Evolutionary conservation across 2,888 invertebrate genomes (phyloP), one percentile per base, ranked within the genome.

Genomic region (Ormyrus pomaceus): DNA sequence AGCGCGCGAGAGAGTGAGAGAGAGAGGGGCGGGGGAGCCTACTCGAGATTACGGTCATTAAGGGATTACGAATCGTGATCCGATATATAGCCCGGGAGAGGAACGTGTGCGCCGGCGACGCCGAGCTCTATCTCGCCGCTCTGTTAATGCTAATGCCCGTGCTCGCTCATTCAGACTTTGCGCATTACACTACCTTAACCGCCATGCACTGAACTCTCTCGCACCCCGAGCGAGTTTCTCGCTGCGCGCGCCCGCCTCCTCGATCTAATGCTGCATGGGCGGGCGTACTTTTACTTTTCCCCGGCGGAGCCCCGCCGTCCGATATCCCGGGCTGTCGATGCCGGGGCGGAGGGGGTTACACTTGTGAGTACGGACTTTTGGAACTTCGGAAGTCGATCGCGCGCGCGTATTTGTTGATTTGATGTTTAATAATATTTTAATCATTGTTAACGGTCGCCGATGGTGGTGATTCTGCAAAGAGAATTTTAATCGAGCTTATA

Each of bases 41-140:
- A 70, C 56, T 62, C 10, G 59, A 58, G 71, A 77, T 77, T 71
- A 65, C 58, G 64, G 56, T 71, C 77, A 71, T 77, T 71, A 71
- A 65, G 56, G 51, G 70, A 77, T 77, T 65, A 58, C 65, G 64
- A 77, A 55, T 62, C 64, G 48, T 50, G 48, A 73, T 73, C 73
- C 73, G 56, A 73, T 64, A 34, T 58, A 45, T 10, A 55, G 45
- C 19, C 5, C 51, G 5, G 34, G 55, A 65, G 50, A 34, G 34
- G 34, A 34, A 34, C 34, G 34, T 34, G 34, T 34, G 34, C 34
- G 34, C 34, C 34, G 34, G 3, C 34, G 34, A 6, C 50, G 6
- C 68, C 55, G 2, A 53, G 3, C 59, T 46, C 55, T 10, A 6
- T 45, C 34, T 55, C 48, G 3, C 56, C 46, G 1, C 11, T 46